Evolutionary conservation across 2,888 invertebrate species (phyloP).

Genomic region (Pandemis cinnamomeana): DNA sequence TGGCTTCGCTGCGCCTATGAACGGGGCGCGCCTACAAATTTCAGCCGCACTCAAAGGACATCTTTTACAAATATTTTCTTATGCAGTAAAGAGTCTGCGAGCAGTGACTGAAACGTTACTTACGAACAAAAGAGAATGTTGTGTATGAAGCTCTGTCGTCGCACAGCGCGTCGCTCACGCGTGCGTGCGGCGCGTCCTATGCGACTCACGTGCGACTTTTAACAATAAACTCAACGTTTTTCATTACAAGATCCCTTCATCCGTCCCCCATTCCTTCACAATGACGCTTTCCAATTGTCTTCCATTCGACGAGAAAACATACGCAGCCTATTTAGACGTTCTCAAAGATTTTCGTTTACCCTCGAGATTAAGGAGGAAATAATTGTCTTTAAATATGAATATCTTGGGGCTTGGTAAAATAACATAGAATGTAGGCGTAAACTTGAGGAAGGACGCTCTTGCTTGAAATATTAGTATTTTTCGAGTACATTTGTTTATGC

Average conservation of each 20-base stretch:
- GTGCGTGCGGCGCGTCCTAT: slow-evolving; percentile 43
- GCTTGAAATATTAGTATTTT: background rate
- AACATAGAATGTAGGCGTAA: background rate
- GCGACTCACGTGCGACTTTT: slow-evolving; percentile 60
- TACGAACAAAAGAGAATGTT: slow-evolving; percentile 39
- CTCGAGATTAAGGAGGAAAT: slow-evolving; percentile 13
- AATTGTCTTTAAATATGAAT: slow-evolving; percentile 6
- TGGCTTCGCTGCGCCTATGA: slow-evolving; percentile 7
- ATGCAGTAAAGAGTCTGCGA: slow-evolving; percentile 27
- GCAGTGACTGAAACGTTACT: slow-evolving; percentile 39
- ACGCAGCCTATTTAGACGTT: slow-evolving; percentile 4
- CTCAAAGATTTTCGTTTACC: slow-evolving; percentile 5
- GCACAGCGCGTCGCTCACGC: slow-evolving; percentile 12
- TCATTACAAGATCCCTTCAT: slow-evolving; percentile 58
- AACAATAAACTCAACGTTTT: slow-evolving; percentile 65
- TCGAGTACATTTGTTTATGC: too few species aligned
- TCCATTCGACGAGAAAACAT: slow-evolving; percentile 37
- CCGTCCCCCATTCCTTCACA: slow-evolving; percentile 51
- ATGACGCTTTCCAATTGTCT: slow-evolving; percentile 54
- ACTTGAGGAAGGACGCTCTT: background rate
- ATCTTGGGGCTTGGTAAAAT: background rate
- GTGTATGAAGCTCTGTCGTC: slow-evolving; percentile 27
- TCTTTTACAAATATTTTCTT: slow-evolving; percentile 38
- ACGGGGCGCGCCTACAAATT: background rate
- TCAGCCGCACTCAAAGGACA: slow-evolving; percentile 26